phyloP scores from a whole-genome alignment of 1,140 invertebrate genomes.

The Bombus haemorrhoidalis region DNA sequence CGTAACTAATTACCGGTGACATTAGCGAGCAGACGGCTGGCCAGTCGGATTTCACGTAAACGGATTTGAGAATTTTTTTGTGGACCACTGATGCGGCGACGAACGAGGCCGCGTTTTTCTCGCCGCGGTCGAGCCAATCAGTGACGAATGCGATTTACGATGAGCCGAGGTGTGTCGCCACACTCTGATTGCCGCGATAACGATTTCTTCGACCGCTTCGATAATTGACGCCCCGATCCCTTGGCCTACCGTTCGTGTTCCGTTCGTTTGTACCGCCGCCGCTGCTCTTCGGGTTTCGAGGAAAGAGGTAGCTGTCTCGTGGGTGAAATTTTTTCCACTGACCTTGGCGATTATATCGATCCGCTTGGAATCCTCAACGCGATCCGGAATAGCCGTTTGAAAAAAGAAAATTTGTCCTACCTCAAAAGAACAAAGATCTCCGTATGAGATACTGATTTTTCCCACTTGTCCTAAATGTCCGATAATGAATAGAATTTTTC shows the following conservation, averaged over 20 bases:
- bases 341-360: constrained; percentile 37
- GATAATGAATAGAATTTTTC: background rate
- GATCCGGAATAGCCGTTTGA: background rate
- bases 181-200: constrained; percentile 76
- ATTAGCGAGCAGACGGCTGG: background rate
- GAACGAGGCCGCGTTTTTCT: constrained; percentile 46
- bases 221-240: constrained; percentile 64
- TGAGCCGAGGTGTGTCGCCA: constrained; percentile 72
- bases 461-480: background rate
- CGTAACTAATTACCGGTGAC: constrained; percentile 4
- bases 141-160: constrained; percentile 67
- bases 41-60: constrained; percentile 8
- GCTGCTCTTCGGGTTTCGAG: background rate
- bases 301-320: background rate
- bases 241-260: constrained; percentile 4
- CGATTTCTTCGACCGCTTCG: constrained; percentile 66
- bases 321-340: background rate
- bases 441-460: background rate
- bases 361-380: background rate
- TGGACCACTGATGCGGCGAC: background rate
- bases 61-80: constrained; percentile 39
- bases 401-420: too few species aligned
- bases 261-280: constrained; percentile 35
- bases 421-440: background rate
- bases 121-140: constrained; percentile 49